Conservation (phyloP, 2,888 invertebrate genomes). For the Pandemis heparana region DNA sequence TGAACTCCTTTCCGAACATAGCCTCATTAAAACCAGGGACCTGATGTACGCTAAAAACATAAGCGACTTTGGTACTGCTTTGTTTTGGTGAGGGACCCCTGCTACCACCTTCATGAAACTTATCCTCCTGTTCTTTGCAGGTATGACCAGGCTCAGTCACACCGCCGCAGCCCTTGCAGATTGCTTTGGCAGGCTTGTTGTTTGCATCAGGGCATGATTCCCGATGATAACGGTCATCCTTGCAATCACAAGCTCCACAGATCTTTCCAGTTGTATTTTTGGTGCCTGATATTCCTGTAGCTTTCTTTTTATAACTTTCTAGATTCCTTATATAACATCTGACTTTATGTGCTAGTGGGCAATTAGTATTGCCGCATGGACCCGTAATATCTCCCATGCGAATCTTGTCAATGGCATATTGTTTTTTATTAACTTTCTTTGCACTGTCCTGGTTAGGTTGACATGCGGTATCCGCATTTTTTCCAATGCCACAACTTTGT, state of each 20-base stretch:
- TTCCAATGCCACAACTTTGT: constrained; percentile 66
- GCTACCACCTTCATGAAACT: constrained; percentile 51
- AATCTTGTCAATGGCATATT: constrained; percentile 70
- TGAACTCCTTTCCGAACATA: constrained; percentile 59
- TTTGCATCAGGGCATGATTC: constrained; percentile 63
- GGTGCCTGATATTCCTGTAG: constrained; percentile 49
- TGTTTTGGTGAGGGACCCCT: background rate
- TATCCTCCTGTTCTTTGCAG: constrained; percentile 65
- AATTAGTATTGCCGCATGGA: constrained; percentile 78
- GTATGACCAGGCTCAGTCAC: constrained; percentile 60
- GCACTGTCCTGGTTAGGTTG: constrained; percentile 48
- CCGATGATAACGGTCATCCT: constrained; percentile 75
- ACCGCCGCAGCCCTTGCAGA: constrained; percentile 69
- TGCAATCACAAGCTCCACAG: constrained; percentile 75
- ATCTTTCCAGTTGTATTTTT: constrained; percentile 62
- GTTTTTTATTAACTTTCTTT: constrained; percentile 53
- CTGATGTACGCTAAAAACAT: constrained; percentile 60
- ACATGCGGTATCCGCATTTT: constrained; percentile 55
- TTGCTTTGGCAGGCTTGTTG: constrained; percentile 36
- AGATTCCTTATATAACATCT: constrained; percentile 73
- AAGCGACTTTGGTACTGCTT: constrained; percentile 51
- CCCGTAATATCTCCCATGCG: constrained; percentile 80
- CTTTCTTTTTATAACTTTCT: constrained; percentile 68
- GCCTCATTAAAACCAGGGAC: constrained; percentile 60
- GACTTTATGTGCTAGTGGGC: constrained; percentile 76